Percentiles rank a stretch among this genome's conserved stretches.
Conservation (phyloP, 2,888 invertebrate species). For the Epinotia bilunana region DNA sequence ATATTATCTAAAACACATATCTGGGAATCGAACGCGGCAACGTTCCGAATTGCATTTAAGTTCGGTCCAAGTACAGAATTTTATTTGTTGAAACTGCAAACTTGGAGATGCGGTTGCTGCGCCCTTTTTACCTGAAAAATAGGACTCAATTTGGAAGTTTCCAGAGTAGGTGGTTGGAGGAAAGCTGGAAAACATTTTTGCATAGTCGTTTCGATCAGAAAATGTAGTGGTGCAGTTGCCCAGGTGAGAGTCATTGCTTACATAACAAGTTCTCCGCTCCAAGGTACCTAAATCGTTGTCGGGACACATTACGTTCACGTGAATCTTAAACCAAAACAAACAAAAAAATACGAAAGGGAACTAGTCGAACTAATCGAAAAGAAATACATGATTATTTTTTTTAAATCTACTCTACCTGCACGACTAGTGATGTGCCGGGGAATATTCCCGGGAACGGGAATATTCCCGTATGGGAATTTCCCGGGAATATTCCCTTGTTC, state of each 20-base stretch:
- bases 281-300: neutral
- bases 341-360: neutral
- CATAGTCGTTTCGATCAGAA: constrained; percentile 36
- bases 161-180: neutral
- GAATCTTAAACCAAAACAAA: neutral
- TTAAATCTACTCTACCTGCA: no score
- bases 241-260: constrained; percentile 33
- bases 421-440: no score
- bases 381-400: no score
- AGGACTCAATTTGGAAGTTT: constrained; percentile 6
- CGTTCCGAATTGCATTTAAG: constrained; percentile 43
- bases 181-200: constrained; percentile 25
- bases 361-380: no score
- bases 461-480: no score
- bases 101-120: neutral
- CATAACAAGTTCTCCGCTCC: constrained; percentile 18
- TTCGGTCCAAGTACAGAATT: constrained; percentile 36
- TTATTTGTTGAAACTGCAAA: constrained; percentile 35
- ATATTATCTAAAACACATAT: constrained; percentile 32
- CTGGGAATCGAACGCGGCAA: constrained; percentile 32
- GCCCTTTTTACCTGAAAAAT: neutral
- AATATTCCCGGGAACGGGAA: no score
- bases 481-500: no score
- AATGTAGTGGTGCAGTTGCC: constrained; percentile 37
- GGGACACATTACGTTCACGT: neutral